Conservation (phyloP, 2,113 vertebrate species). For the rabbit (Oryctolagus cuniculus) region DNA sequence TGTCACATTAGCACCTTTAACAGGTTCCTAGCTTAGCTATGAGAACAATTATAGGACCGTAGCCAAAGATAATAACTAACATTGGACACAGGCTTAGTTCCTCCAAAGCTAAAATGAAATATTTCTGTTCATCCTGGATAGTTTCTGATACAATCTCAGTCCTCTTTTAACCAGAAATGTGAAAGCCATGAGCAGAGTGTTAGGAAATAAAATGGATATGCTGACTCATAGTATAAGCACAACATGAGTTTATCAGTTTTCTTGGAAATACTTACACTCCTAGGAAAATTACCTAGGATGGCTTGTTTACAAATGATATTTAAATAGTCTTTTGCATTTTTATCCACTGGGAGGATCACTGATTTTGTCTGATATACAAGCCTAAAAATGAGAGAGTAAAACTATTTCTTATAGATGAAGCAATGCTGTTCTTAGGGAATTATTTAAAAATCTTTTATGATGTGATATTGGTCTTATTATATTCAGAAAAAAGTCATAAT, state of each 20-base stretch:
- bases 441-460: not conserved
- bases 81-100: slow-evolving; percentile 81
- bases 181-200: slow-evolving; percentile 82
- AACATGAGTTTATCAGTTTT: not conserved
- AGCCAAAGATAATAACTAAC: slow-evolving; percentile 88
- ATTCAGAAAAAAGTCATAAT: not conserved
- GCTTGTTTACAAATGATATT: not conserved
- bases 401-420: not conserved
- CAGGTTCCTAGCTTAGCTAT: slow-evolving; percentile 79
- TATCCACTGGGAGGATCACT: not conserved
- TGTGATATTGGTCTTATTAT: not conserved
- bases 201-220: slow-evolving; percentile 71
- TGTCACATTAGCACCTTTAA: slow-evolving; percentile 79
- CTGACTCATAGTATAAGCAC: not conserved
- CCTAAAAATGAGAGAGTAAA: not conserved
- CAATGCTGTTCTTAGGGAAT: not conserved
- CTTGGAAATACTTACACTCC: not conserved
- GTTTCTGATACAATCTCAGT: slow-evolving; percentile 81
- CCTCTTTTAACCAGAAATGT: slow-evolving; percentile 76
- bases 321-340: not conserved
- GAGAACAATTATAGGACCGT: slow-evolving; percentile 80
- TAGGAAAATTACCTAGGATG: not conserved
- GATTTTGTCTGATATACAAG: not conserved
- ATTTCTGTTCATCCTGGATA: slow-evolving; percentile 85
- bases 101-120: slow-evolving; percentile 81